Base-by-base conservation (phyloP, 2,113 vertebrate species). In the Semnornis frantzii region DNA sequence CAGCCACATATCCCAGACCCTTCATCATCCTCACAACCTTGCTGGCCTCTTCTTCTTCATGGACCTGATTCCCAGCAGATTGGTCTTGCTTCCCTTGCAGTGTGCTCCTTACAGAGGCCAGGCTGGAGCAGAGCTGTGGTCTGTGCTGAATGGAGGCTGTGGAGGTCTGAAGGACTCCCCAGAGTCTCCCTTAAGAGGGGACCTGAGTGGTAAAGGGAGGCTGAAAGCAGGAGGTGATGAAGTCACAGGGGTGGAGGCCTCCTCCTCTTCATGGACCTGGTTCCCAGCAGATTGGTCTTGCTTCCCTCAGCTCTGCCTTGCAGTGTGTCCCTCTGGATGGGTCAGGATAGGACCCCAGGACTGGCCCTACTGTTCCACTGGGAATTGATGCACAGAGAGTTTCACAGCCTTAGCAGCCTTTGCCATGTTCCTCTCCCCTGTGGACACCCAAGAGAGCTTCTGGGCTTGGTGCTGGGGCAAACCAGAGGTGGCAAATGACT, bases 91-190 rank as follows among this genome's bases (percentile, higher is more conserved):
- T 70, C 50, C 34, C 42, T 44, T 23, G 31, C 9, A 20, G 27
- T 0, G 0, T 30, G 16, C 52, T 27, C 44, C 30, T 21, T 21
- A 21, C 0, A 3, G 65, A 33, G 31, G 58, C 34, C 30, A 39
- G 33, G 73, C 8, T 52, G 17, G 18, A 58, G 30, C 24, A 5
- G 1, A 8, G 14, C 66, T 73, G 33, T 24, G 20, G 25, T 15
- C 66, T 73, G 33, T 24, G 20, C 44, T 48, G 57, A 69, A 54
- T 10, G 34, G 34, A 81, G 59, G 17, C 63, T 15, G 4, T 42
- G 6, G 17, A 79, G 68, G 15, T 4, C 55, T 55, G 30, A 69
- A 87, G 39, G 34, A 23, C 33, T 37, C 37, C 37, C 37, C 37
- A 37, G 37, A 37, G 37, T 37, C 37, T 37, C 37, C 10, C 37